Conservation (phyloP, 2,113 vertebrate genomes). For the Trichomycterus rosablanca region DNA sequence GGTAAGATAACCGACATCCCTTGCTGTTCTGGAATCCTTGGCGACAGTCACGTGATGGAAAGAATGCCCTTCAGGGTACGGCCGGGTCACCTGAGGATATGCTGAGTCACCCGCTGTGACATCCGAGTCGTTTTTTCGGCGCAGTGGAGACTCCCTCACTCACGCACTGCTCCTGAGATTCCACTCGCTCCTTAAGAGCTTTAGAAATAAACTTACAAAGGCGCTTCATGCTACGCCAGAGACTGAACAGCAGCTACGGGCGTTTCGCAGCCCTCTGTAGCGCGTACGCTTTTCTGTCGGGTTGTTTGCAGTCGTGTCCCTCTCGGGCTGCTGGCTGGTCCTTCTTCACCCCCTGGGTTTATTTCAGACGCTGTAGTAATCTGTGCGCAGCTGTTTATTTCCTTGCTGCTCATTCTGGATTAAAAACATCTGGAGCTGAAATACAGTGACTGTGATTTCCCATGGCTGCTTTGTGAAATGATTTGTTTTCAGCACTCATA, state of each 20-base stretch:
- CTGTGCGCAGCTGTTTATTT: conserved; percentile 1
- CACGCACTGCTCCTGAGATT: conserved; percentile 22
- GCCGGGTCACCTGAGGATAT: conserved; percentile 28
- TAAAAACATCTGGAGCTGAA: not conserved
- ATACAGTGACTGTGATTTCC: not conserved
- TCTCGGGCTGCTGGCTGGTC: not conserved
- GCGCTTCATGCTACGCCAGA: conserved; percentile 16
- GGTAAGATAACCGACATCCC: conserved; percentile 7
- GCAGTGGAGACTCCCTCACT: conserved; percentile 10
- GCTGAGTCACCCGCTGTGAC: conserved; percentile 59
- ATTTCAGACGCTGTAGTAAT: not conserved
- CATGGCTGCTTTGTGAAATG: not conserved
- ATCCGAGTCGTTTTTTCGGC: conserved; percentile 39
- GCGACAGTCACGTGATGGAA: conserved; percentile 32
- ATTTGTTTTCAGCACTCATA: not conserved
- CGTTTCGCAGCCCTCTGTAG: too few species aligned
- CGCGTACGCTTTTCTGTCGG: conserved; percentile 18
- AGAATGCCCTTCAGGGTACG: conserved; percentile 11
- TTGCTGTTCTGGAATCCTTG: conserved; percentile 24
- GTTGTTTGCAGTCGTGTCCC: conserved; percentile 2
- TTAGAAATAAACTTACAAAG: conserved; percentile 29
- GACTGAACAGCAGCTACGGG: conserved; percentile 17
- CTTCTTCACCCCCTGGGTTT: not conserved
- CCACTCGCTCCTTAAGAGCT: conserved; percentile 19
- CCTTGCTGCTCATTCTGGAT: not conserved